Evolutionary conservation across 2,113 vertebrate species (phyloP), one percentile per base, ranked within the genome.

Genomic region (Pipa parva): DNA sequence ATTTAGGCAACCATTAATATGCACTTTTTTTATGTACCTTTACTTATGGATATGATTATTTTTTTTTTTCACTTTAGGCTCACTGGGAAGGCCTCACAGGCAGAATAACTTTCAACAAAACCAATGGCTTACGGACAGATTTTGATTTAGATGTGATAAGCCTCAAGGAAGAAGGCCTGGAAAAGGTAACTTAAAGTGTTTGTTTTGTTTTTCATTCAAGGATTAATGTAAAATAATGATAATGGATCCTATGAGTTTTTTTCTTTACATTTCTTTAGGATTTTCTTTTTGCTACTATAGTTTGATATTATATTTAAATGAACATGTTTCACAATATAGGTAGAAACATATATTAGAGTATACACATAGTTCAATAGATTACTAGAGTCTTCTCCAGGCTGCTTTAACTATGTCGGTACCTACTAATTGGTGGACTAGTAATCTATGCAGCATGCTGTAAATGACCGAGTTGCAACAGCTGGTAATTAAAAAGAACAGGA

Each of bases 71-170:
- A 75, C 37, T 63, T 12, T 63, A 99, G 95, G 95, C 95, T 67
- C 96, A 98, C 63, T 99, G 96, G 96, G 96, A 99, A 79, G 96
- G 96, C 48, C 90, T 99, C 74, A 99, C 96, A n/a, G 96, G 96
- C 28, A 91, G 95, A 78, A 99, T 99, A 87, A 93, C 90, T 73
- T 99, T 99, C 83, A 99, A 99, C 79, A 93, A 92, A 87, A 93
- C 92, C 63, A 99, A 99, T 63, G 96, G 96, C 48, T 88, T 99
- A 80, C 87, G 96, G 80, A 99, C 96, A 63, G 96, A 99, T 87
- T 99, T 99, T 81, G 96, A 99, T 85, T 92, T 99, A 67, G 96
- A 99, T 82, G 95, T 99, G 73, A 97, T 99, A 81, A 99, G 96
- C 75, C 90, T 99, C 70, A 97, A 95, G 62, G 96, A 99, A 77